Conservation (phyloP, 92 coral and sea anemone genomes). For the Isaurus tuberculatus region DNA sequence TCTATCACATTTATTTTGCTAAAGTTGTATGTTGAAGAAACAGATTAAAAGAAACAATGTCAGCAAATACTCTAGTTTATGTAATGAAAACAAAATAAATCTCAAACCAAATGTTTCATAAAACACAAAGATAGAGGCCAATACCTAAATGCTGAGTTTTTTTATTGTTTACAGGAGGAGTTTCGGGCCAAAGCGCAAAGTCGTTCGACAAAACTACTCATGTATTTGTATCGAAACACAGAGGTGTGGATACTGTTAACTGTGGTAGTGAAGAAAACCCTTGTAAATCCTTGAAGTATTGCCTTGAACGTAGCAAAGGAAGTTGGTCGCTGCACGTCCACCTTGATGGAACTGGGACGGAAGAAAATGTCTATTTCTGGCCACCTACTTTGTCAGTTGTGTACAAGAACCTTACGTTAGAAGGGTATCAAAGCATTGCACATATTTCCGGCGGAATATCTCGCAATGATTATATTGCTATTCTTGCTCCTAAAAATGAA, state of each 20-base stretch:
- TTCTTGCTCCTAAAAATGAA: conserved; percentile 2
- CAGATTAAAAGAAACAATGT: no score
- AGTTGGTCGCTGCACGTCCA: not conserved
- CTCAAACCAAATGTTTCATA: no score
- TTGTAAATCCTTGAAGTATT: not conserved
- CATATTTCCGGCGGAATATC: not conserved
- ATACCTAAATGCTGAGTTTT: not conserved
- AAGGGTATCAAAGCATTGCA: not conserved
- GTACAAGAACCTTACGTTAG: not conserved
- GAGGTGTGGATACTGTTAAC: not conserved
- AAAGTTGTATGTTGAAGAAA: no score
- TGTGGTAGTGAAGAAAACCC: conserved; percentile 8
- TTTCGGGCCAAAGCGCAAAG: not conserved
- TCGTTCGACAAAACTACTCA: not conserved
- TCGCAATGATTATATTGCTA: not conserved
- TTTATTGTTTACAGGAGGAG: not conserved
- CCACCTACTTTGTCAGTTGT: not conserved
- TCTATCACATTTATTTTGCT: no score
- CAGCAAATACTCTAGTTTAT: no score
- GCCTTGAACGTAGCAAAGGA: not conserved
- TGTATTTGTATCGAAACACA: not conserved
- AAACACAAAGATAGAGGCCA: no score
- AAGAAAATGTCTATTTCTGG: not conserved
- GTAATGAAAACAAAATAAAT: no score
- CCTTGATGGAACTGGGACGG: conserved; percentile 29